Conservation (phyloP, 2,113 vertebrate genomes). For the Sula dactylatra region DNA sequence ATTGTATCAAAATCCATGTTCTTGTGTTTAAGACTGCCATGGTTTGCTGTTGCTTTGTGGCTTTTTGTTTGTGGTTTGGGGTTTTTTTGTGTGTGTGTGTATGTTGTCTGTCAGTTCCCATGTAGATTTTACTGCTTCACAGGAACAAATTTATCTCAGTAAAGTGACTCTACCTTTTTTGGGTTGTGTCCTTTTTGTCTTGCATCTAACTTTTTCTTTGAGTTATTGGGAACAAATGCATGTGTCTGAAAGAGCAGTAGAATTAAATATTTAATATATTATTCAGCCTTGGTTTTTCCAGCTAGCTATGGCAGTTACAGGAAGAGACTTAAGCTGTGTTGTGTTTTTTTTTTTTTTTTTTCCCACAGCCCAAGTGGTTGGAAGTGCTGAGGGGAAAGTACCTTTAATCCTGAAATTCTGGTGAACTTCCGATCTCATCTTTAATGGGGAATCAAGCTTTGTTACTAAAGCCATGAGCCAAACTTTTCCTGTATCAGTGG, state of each 20-base stretch:
- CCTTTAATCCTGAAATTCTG: background rate
- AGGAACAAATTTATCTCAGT: background rate
- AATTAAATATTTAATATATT: background rate
- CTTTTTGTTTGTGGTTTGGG: background rate
- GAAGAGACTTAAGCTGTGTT: background rate
- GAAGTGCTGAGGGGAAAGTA: background rate
- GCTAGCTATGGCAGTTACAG: background rate
- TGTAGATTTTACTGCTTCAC: background rate
- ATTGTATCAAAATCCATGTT: rapidly evolving
- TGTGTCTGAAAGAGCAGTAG: background rate
- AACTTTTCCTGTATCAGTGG: background rate
- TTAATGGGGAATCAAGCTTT: background rate
- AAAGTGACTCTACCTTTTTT: background rate
- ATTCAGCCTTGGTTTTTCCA: background rate
- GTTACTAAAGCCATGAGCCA: background rate
- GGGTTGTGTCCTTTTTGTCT: background rate
- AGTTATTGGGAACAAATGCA: background rate
- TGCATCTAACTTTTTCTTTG: background rate
- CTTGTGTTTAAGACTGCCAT: background rate
- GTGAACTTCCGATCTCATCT: background rate
- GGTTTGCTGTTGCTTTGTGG: background rate
- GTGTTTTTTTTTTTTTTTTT: too few relatives aligned
- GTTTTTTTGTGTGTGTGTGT: background rate
- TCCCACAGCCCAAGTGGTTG: background rate
- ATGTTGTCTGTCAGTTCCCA: background rate